Conservation (phyloP, 1,140 invertebrate species). For the Physella acuta region DNA sequence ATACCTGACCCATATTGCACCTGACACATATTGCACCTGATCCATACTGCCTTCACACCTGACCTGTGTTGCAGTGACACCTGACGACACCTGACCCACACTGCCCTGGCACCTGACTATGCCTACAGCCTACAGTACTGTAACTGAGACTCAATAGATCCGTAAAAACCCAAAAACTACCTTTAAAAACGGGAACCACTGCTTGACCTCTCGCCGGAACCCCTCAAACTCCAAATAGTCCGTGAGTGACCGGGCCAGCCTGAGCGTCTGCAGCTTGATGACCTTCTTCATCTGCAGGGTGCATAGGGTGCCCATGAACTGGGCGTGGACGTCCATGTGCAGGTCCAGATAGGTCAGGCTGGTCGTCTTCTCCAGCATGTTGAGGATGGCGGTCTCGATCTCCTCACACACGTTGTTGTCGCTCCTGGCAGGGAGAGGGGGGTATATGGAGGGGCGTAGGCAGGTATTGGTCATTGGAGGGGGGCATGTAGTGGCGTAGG, state of each 20-base stretch:
- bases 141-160: no score
- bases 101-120: no score
- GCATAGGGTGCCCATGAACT: neutral
- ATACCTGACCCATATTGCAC: no score
- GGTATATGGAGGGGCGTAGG: no score
- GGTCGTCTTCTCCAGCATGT: neutral
- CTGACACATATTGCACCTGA: no score
- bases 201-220: neutral
- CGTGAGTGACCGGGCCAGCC: neutral
- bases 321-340: neutral
- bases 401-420: conserved; percentile 1
- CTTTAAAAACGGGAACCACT: conserved; percentile 3
- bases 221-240: neutral
- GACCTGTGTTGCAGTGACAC: no score
- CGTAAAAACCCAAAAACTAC: no score
- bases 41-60: no score
- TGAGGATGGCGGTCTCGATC: neutral
- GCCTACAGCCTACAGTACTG: no score
- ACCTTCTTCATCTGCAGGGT: neutral
- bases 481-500: no score
- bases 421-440: neutral
- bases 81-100: no score
- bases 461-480: no score
- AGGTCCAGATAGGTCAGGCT: neutral
- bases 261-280: neutral